phyloP scores from a whole-genome alignment of 2,113 vertebrate species.

The Solea senegalensis region DNA sequence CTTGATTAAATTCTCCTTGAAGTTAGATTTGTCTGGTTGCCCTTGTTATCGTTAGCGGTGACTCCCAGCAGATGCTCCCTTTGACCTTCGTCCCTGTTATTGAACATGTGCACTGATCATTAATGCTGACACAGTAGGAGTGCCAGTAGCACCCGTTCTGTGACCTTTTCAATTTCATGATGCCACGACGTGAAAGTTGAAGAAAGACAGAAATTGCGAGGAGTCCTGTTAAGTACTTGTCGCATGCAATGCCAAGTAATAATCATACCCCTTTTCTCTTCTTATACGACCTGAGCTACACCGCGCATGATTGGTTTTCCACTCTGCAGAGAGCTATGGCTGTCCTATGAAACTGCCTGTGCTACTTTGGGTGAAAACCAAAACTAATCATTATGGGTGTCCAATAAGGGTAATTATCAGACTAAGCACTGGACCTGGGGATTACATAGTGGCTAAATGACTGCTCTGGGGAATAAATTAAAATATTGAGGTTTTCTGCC shows the following conservation, averaged over 20 bases:
- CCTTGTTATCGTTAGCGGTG: neutral
- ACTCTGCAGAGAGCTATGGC: constrained; percentile 51
- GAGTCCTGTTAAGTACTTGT: constrained; percentile 36
- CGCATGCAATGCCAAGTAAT: constrained; percentile 52
- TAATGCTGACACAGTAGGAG: constrained; percentile 45
- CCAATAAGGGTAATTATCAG: constrained; percentile 80
- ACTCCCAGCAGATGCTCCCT: constrained; percentile 22
- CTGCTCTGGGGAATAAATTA: constrained; percentile 72
- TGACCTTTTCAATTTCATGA: neutral
- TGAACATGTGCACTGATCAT: constrained; percentile 20
- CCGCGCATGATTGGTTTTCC: constrained; percentile 72
- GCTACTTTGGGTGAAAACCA: constrained; percentile 72
- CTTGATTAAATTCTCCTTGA: constrained; percentile 26
- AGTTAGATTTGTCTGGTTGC: constrained; percentile 32
- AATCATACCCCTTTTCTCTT: constrained; percentile 49
- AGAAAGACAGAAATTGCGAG: constrained; percentile 18
- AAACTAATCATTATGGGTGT: constrained; percentile 79
- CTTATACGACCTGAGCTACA: constrained; percentile 54
- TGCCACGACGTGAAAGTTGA: constrained; percentile 34
- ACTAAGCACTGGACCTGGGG: constrained; percentile 63
- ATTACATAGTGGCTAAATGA: constrained; percentile 74
- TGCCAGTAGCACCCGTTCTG: constrained; percentile 37
- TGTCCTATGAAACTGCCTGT: constrained; percentile 66
- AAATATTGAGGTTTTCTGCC: constrained; percentile 76
- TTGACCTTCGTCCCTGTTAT: constrained; percentile 20